These are phyloP conservation scores for Corythucha ciliata DNA, from an alignment of 2,888 invertebrate species.

Conservation along the genomic window DNA sequence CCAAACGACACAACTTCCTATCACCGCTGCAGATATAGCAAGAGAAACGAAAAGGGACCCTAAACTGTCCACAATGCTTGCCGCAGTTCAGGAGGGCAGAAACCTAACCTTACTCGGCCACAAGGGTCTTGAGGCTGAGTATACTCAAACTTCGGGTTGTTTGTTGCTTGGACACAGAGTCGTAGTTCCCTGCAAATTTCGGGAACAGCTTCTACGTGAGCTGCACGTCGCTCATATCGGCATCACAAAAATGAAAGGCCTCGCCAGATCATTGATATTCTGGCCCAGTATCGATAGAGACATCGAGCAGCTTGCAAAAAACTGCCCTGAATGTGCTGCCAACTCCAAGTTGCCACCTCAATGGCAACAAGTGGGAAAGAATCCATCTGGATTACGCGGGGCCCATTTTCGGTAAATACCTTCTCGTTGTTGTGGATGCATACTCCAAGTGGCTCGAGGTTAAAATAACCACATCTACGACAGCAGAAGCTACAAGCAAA, in stretches of 20 bases:
- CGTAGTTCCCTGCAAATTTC: slow-evolving; percentile 14
- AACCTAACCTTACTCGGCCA: slow-evolving; percentile 1
- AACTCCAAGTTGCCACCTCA: slow-evolving; percentile 16
- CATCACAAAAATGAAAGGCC: slow-evolving; percentile 15
- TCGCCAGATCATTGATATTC: slow-evolving; percentile 7
- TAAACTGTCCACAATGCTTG: slow-evolving; percentile 7
- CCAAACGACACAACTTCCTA: slow-evolving; percentile 11
- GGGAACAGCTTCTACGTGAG: slow-evolving; percentile 6
- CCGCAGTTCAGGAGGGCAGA: slow-evolving; percentile 2
- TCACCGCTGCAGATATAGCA: slow-evolving; percentile 17
- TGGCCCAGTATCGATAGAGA: slow-evolving; percentile 12
- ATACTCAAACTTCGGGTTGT: background rate
- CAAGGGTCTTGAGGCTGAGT: slow-evolving; percentile 13
- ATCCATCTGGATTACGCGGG: slow-evolving; percentile 33
- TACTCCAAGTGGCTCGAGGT: slow-evolving; percentile 35
- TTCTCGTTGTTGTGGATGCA: slow-evolving; percentile 34
- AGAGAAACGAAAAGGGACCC: slow-evolving; percentile 11
- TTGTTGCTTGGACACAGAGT: slow-evolving; percentile 12
- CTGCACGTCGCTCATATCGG: slow-evolving; percentile 12
- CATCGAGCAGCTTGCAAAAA: slow-evolving; percentile 11
- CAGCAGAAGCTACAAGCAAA: slow-evolving; percentile 25
- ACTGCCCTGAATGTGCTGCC: slow-evolving; percentile 23
- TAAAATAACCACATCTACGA: slow-evolving; percentile 21
- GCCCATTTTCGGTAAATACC: slow-evolving; percentile 26
- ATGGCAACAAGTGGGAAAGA: slow-evolving; percentile 28